Conservation (phyloP, 2,888 invertebrate genomes). For the Meganola albula region DNA sequence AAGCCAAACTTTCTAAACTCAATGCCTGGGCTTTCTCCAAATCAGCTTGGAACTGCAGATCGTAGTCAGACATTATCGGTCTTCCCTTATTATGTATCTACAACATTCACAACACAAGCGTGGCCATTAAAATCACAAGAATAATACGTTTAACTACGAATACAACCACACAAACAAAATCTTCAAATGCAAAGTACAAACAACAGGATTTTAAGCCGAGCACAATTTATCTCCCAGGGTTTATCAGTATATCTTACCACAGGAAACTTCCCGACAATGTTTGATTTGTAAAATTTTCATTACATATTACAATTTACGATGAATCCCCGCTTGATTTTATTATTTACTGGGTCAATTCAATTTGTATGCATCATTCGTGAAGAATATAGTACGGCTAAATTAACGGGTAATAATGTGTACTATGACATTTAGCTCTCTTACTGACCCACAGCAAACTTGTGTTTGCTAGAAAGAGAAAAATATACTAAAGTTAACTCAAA, state of each 20-base stretch:
- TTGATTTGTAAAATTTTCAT: conserved; percentile 40
- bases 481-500: no score
- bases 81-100: conserved; percentile 45
- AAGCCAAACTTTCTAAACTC: conserved; percentile 89
- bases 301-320: conserved; percentile 45
- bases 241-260: conserved; percentile 37
- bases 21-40: conserved; percentile 92
- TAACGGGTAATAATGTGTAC: conserved; percentile 1
- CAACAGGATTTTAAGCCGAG: conserved; percentile 30
- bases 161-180: conserved; percentile 40
- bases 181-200: conserved; percentile 28
- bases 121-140: conserved; percentile 53
- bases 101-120: conserved; percentile 47
- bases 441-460: no score
- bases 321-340: conserved; percentile 30
- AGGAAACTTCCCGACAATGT: conserved; percentile 35
- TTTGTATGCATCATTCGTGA: conserved; percentile 33
- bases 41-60: conserved; percentile 90
- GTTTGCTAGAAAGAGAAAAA: background rate
- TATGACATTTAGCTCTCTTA: no score
- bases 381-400: conserved; percentile 20
- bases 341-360: conserved; percentile 40
- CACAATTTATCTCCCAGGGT: no score
- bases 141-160: conserved; percentile 37
- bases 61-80: conserved; percentile 81